Conservation (phyloP, 37 sponge, comb jelly and placozoan species). For the Oscarella lobularis region DNA sequence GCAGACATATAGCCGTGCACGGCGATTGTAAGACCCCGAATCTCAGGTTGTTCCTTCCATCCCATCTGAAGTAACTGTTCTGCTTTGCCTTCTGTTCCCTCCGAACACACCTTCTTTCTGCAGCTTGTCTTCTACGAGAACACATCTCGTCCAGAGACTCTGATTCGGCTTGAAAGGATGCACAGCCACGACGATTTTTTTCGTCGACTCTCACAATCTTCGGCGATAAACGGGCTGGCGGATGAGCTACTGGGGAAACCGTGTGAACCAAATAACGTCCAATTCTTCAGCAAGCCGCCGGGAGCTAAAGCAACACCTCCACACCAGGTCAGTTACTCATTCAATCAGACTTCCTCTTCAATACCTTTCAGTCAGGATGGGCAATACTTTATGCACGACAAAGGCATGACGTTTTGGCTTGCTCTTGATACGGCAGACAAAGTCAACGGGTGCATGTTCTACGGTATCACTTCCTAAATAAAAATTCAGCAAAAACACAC, state of each 20-base stretch:
- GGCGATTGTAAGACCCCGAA: too few relatives aligned
- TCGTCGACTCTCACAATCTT: not conserved
- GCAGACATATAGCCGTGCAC: too few relatives aligned
- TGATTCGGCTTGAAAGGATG: constrained; percentile 3
- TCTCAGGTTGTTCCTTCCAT: too few relatives aligned
- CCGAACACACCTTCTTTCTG: too few relatives aligned
- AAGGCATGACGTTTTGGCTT: constrained; percentile 5
- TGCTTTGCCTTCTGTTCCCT: too few relatives aligned
- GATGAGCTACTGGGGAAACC: not conserved
- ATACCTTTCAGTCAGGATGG: not conserved
- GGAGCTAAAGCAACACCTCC: constrained; percentile 11
- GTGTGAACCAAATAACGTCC: constrained; percentile 3
- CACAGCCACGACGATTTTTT: not conserved
- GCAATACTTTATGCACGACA: constrained; percentile 5
- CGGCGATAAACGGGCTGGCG: constrained; percentile 3
- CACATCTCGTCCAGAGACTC: not conserved
- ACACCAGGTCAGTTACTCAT: constrained; percentile 7
- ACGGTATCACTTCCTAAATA: not conserved
- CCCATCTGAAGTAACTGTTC: too few relatives aligned
- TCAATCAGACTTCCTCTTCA: not conserved
- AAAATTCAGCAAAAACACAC: not conserved
- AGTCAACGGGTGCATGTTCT: constrained; percentile 6
- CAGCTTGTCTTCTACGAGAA: constrained; percentile 4
- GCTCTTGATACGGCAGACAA: not conserved
- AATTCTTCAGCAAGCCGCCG: constrained; percentile 5